Evolutionary conservation across 2,113 vertebrate genomes (phyloP), one percentile per base, ranked within the genome.

Genomic region (Sylvia atricapilla): DNA sequence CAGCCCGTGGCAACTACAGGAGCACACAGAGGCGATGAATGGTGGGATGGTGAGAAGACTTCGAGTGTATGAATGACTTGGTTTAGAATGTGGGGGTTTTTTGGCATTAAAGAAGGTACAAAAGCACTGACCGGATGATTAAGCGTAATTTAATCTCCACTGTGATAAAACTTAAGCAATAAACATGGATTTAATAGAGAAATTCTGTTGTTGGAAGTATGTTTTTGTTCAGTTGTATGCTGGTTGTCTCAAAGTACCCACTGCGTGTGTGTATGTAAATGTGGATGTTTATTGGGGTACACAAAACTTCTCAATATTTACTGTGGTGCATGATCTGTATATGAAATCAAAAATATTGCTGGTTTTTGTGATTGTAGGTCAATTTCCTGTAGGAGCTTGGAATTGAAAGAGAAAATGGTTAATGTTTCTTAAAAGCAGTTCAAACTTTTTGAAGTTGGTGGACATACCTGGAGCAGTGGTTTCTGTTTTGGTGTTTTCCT

Each of bases 161-260:
- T 98, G 98, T 98, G 97, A 98, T 97, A 97, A 95, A 97, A 97
- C 94, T 89, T 97, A 98, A 98, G 97, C 97, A 98, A 98, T 98
- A 98, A 98, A 98, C 97, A 87, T 96, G 95, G 95, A 97, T 98
- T 97, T 97, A 98, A 97, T 97, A 97, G 95, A 97, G 97, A 98
- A 97, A 97, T 68, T 59, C 31, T 90, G 94, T 96, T 86, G 95
- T 97, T 96, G 95, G 84, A 87, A 96, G 95, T 96, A 94, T 78
- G 41, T 97, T 97, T 97, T 97, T 96, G 74, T 94, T 94, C 64
- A 68, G 10, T 41, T 70, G 87, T 24, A 13, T 47, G 72, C 21
- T 78, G 79, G 15, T 69, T 70, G 15, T 87, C 59, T 93, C 19
- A 0, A 47, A 64, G 53, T n/a, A 27, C 13, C 7, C 3, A 1